Percentiles rank a stretch among this genome's conserved stretches.
Conservation (phyloP, 2,797 vertebrate genomes). For the Hyperoplus lanceolatus region DNA sequence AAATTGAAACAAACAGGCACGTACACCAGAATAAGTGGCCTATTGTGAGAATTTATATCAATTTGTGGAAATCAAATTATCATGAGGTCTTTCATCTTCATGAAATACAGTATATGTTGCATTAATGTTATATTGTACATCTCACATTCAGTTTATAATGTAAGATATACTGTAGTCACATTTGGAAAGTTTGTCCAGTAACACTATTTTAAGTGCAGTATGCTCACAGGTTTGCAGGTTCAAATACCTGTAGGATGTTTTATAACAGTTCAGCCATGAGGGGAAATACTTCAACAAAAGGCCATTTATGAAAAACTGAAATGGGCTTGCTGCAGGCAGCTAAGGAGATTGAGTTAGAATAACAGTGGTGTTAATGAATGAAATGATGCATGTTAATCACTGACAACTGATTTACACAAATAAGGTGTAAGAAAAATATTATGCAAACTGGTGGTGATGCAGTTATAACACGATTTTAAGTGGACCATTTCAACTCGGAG, state of each 20-base stretch:
- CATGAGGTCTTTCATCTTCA: slow-evolving; percentile 1
- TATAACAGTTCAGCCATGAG: background rate
- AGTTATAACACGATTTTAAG: slow-evolving; percentile 24
- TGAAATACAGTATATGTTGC: background rate
- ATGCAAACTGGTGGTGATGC: no score
- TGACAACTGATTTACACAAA: slow-evolving; percentile 5
- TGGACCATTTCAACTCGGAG: slow-evolving; percentile 26
- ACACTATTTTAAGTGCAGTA: background rate
- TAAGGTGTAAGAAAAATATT: no score
- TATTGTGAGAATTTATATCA: slow-evolving; percentile 11
- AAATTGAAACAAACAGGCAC: background rate
- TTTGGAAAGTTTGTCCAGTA: background rate
- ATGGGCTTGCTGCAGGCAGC: slow-evolving; percentile 13
- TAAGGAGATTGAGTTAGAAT: background rate
- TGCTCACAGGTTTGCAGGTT: background rate
- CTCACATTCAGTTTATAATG: background rate
- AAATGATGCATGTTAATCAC: slow-evolving; percentile 23
- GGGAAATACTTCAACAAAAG: slow-evolving; percentile 9
- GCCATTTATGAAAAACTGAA: background rate
- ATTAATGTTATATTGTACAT: background rate
- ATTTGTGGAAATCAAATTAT: slow-evolving; percentile 13
- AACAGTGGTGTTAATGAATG: slow-evolving; percentile 9
- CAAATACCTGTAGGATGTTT: background rate
- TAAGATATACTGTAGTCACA: no score
- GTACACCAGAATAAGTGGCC: background rate